Conservation (phyloP, 2,888 invertebrate species). For the Drosophila ochracea region DNA sequence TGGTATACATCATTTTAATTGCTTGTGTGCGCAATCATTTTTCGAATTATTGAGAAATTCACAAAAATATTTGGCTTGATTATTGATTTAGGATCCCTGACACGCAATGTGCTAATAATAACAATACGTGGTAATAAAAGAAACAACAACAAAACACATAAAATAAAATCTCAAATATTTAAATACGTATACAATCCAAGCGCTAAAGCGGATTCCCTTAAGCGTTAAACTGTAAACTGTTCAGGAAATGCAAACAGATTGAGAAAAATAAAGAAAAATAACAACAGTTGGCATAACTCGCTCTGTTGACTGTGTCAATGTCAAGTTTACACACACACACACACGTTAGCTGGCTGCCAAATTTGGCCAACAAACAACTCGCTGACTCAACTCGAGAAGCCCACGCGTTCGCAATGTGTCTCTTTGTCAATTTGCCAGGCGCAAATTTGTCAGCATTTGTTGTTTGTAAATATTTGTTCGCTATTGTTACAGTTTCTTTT, state of each 20-base stretch:
- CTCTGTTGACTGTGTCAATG: slow-evolving; percentile 56
- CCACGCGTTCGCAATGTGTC: slow-evolving; percentile 42
- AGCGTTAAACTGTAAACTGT: slow-evolving; percentile 17
- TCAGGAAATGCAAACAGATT: slow-evolving; percentile 48
- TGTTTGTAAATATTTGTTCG: slow-evolving; percentile 26
- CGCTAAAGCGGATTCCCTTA: slow-evolving; percentile 34
- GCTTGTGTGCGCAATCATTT: slow-evolving; percentile 44
- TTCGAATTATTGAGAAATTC: slow-evolving; percentile 46
- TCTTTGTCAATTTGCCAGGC: slow-evolving; percentile 20
- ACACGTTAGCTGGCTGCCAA: slow-evolving; percentile 39
- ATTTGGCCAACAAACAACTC: slow-evolving; percentile 45
- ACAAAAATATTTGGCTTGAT: slow-evolving; percentile 49
- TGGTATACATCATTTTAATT: slow-evolving; percentile 46
- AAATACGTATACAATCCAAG: slow-evolving; percentile 11
- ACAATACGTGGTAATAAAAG: slow-evolving; percentile 22
- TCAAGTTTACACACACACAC: slow-evolving; percentile 58
- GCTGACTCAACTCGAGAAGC: slow-evolving; percentile 49
- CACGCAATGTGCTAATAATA: slow-evolving; percentile 35
- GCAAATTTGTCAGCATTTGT: slow-evolving; percentile 20
- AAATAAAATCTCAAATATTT: slow-evolving; percentile 1
- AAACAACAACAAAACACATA: neutral
- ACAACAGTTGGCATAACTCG: slow-evolving; percentile 22
- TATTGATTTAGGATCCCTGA: slow-evolving; percentile 47
- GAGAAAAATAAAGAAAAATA: neutral
- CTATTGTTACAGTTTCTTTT: neutral